phyloP scores from a whole-genome alignment of 2,113 vertebrate species.

The Takifugu bimaculatus region DNA sequence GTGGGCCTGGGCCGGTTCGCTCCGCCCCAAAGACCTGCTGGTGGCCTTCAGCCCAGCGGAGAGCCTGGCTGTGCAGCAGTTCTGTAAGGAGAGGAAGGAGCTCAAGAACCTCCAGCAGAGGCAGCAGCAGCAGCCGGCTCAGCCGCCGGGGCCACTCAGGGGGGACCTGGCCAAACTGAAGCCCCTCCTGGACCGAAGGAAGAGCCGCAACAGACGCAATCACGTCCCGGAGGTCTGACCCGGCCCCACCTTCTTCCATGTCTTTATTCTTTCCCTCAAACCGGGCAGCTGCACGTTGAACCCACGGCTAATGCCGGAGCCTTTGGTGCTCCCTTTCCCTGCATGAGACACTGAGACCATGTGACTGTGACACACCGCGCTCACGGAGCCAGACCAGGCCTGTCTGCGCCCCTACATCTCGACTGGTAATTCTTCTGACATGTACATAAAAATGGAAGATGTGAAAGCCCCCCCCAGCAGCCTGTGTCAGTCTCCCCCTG shows the following conservation, averaged over 20 bases:
- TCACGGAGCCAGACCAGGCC: background rate
- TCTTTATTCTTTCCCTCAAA: slow-evolving; percentile 5
- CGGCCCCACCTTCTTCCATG: background rate
- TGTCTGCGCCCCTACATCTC: no score
- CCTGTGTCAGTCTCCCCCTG: no score
- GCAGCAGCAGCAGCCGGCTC: slow-evolving; percentile 32
- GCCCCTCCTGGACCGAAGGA: slow-evolving; percentile 88
- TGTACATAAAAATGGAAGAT: no score
- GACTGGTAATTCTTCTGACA: no score
- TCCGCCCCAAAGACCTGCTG: slow-evolving; percentile 86
- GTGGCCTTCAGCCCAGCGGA: slow-evolving; percentile 85
- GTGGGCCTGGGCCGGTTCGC: slow-evolving; percentile 82
- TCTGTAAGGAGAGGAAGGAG: slow-evolving; percentile 91
- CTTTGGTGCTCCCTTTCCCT: slow-evolving; percentile 33
- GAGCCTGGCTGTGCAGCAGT: slow-evolving; percentile 88
- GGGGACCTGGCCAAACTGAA: slow-evolving; percentile 93
- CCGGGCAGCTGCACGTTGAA: slow-evolving; percentile 29
- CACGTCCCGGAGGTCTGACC: slow-evolving; percentile 80
- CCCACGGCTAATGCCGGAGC: slow-evolving; percentile 7
- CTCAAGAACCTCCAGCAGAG: slow-evolving; percentile 69
- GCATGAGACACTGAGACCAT: slow-evolving; percentile 58
- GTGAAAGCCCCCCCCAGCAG: no score
- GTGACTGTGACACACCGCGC: slow-evolving; percentile 55
- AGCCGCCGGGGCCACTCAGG: slow-evolving; percentile 65
- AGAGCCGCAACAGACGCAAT: slow-evolving; percentile 92